Base-by-base conservation (phyloP, 37 sponge, comb jelly and placozoan species). In the Lycopodina hypogea region DNA sequence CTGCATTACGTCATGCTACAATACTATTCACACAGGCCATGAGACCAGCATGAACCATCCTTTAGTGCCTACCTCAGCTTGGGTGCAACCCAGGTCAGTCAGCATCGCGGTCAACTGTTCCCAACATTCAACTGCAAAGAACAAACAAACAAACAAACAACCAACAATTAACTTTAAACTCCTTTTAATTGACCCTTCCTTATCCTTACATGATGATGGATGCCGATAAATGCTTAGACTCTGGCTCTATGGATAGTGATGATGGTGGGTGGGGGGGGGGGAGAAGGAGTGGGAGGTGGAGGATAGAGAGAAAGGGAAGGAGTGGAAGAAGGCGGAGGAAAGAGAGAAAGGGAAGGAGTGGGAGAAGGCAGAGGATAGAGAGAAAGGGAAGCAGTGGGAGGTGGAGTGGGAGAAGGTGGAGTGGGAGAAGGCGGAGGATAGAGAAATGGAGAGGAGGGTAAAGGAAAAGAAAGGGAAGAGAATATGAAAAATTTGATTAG, bases 11-110 rank as follows among this genome's bases (percentile, higher is more conserved):
- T 15, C 38, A 32, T 12, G 17, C 19, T 17, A 40, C n/a, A 18
- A 11, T 12, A 15, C 9, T n/a, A 18, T 11, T 23, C 30, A 63
- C 30, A 63, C 65, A 28, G 65, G 19, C 41, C 22, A 15, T 37
- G 12, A 28, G 14, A 30, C 19, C 18, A 35, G 72, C 9, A 22
- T 4, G n/a, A n/a, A n/a, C n/a, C n/a, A n/a, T n/a, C n/a, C n/a
- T 45, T 12, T 45, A 45, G 48, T 45, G 69, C 71, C 63, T 62
- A 91, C 91, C 51, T 91, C 91, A 73, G 77, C 83, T 59, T 83
- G 91, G 14, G 84, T 82, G 56, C 71, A 82, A 29, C 91, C 91
- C 23, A 91, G 66, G 51, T 82, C 91, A 40, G 88, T 83, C 42
- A 91, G 74, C 18, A 86, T 48, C 7, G 91, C 83, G 23, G 84